phyloP scores from a whole-genome alignment of 2,888 invertebrate species.

The Drosophila vallismaia region DNA sequence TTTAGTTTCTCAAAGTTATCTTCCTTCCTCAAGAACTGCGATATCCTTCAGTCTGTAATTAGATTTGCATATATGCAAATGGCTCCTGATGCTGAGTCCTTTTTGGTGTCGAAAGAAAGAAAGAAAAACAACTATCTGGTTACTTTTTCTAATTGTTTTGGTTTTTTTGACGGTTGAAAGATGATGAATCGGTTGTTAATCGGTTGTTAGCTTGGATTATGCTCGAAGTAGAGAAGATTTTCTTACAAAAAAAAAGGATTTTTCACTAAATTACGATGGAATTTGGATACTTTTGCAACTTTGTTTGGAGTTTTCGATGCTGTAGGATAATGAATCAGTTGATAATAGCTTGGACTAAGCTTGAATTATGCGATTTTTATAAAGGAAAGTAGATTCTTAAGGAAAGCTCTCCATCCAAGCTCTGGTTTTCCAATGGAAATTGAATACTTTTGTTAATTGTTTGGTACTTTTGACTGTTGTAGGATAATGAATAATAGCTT shows the following conservation, averaged over 20 bases:
- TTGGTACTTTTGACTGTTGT: no score
- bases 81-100: background rate
- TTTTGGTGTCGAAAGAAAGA: background rate
- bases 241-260: no score
- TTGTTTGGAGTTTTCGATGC: conserved; percentile 5
- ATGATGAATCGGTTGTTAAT: background rate
- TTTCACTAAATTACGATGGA: no score
- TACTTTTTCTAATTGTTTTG: conserved; percentile 20
- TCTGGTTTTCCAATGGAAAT: no score
- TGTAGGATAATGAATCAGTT: conserved; percentile 1
- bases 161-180: background rate
- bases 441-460: no score
- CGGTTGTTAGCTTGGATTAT: no score
- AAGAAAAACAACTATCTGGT: background rate
- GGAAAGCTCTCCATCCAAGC: no score
- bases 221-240: no score
- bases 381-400: no score
- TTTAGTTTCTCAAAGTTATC: conserved; percentile 10
- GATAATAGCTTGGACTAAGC: background rate
- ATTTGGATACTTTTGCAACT: conserved; percentile 1
- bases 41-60: conserved; percentile 24
- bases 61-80: conserved; percentile 45
- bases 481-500: no score
- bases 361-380: no score
- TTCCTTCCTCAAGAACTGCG: conserved; percentile 7